phyloP scores from a whole-genome alignment of 2,113 vertebrate genomes.

The Heterotilapia buettikoferi region DNA sequence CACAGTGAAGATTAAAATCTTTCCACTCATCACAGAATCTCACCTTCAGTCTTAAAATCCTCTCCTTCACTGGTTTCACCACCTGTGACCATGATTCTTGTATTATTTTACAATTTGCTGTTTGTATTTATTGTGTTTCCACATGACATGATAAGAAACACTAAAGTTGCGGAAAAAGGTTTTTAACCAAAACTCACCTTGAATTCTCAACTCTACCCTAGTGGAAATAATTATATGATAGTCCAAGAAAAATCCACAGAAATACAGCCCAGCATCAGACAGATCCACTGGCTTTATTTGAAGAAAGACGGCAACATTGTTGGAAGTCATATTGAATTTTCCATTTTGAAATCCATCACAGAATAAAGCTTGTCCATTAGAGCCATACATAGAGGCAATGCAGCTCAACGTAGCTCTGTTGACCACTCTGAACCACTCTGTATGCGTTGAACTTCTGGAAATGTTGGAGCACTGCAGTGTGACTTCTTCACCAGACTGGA shows the following conservation, averaged over 20 bases:
- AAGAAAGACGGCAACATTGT: not conserved
- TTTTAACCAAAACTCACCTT: not conserved
- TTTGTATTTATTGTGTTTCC: rapidly evolving
- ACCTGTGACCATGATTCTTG: not conserved
- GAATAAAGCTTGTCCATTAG: rapidly evolving
- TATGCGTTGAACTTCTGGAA: rapidly evolving
- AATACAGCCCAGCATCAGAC: conserved; percentile 4
- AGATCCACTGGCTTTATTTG: not conserved
- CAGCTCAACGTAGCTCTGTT: rapidly evolving
- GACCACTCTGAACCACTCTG: not conserved
- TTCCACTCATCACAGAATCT: rapidly evolving
- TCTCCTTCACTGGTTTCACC: not conserved
- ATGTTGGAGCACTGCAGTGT: not conserved
- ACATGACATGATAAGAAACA: rapidly evolving
- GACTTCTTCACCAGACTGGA: not conserved
- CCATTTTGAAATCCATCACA: not conserved
- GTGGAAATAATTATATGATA: not conserved
- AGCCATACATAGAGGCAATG: not conserved
- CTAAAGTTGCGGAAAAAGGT: rapidly evolving
- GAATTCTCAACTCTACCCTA: not conserved
- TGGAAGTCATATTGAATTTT: conserved; percentile 8
- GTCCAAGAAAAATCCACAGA: not conserved
- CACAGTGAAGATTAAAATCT: not conserved
- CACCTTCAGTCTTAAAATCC: not conserved
- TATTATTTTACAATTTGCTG: not conserved